Percentiles rank a stretch among this genome's conserved stretches.
phyloP scores from a whole-genome alignment of 2,113 vertebrate genomes.

The Anhinga rufa region DNA sequence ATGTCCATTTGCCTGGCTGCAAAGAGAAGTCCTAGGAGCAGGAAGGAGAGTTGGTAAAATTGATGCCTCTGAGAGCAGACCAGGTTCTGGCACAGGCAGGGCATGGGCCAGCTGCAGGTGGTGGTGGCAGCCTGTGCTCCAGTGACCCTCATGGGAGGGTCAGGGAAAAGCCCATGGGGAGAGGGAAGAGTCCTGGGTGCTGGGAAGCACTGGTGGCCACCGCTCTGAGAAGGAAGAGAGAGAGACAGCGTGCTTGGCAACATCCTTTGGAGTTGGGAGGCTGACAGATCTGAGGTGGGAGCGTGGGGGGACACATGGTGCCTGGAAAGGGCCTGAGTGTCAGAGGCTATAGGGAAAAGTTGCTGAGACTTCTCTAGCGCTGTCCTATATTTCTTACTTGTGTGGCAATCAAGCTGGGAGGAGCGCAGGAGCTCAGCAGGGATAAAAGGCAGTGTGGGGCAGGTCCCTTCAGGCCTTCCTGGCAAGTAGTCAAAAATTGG shows the following conservation, averaged over 20 bases:
- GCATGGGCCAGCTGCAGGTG: background rate
- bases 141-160: background rate
- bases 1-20: background rate
- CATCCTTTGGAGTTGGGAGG: background rate
- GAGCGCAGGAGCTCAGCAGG: background rate
- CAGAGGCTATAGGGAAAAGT: background rate
- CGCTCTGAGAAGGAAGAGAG: background rate
- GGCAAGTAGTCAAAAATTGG: background rate
- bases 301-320: fast-evolving
- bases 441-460: background rate
- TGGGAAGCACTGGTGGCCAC: background rate
- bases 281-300: background rate
- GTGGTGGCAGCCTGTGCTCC: background rate
- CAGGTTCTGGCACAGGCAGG: background rate
- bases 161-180: background rate
- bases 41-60: background rate
- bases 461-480: background rate
- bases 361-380: background rate
- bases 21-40: background rate
- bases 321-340: background rate
- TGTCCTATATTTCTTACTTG: background rate
- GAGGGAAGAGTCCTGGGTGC: background rate
- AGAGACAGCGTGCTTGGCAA: background rate
- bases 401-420: background rate
- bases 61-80: background rate